These are phyloP conservation scores for Pseudococcus viburni DNA, from an alignment of 2,888 invertebrate species.

Conservation along the genomic window DNA sequence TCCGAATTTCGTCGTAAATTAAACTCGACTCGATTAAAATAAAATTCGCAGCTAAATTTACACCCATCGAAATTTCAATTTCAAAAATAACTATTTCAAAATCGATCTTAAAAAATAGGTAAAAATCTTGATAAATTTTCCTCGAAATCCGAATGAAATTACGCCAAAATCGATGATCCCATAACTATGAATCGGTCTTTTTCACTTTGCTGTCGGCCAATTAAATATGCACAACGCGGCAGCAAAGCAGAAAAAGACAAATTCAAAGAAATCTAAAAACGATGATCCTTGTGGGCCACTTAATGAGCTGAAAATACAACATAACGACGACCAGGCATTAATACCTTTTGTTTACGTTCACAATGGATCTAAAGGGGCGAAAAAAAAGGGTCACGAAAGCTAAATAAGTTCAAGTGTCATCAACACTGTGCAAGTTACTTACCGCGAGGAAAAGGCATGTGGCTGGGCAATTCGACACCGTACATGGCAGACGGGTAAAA, in stretches of 20 bases:
- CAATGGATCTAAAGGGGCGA: neutral
- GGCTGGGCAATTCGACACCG: neutral
- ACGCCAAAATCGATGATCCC: neutral
- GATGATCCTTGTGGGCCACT: neutral
- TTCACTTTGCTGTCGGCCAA: conserved; percentile 67
- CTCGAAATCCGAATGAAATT: too few species aligned
- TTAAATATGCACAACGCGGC: conserved; percentile 62
- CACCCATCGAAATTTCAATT: neutral
- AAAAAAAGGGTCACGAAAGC: neutral
- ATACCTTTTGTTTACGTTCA: neutral
- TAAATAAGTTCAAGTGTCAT: neutral
- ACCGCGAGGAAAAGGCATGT: neutral
- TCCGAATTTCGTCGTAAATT: neutral
- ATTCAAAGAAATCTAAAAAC: conserved; percentile 60
- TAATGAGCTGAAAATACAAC: neutral
- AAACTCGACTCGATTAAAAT: neutral
- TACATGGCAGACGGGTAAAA: neutral
- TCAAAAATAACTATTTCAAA: neutral
- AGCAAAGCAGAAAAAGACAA: conserved; percentile 67
- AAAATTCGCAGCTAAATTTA: neutral
- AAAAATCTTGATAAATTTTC: neutral
- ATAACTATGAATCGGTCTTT: conserved; percentile 66
- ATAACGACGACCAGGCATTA: neutral
- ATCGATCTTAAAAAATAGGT: neutral
- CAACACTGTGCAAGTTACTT: neutral